Base-by-base conservation (phyloP, 2,888 invertebrate genomes). In the Pristionchus maxplancki region DNA sequence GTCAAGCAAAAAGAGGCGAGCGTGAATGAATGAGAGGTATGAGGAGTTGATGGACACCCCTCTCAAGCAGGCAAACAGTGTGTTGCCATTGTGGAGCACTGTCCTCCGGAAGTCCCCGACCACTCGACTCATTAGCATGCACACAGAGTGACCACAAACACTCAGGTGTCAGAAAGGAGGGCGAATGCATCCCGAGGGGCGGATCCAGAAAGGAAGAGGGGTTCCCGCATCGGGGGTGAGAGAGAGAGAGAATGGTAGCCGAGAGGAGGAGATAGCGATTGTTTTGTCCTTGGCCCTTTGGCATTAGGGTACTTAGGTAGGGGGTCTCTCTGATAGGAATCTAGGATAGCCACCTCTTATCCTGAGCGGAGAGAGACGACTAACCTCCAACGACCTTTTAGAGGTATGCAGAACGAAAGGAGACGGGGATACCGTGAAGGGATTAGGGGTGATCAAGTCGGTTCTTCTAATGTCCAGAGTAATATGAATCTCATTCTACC, bases 371-470 rank as follows among this genome's bases (percentile, higher is more conserved):
- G 34, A 78, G n/a, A 86, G 50, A 50, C 11, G 50, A 34, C 28
- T 28, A 50, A 91, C 91, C 89, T 92, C 91, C 67, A 91, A 91
- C 1, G 91, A 87, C 71, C 91, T 91, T 71, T 92, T 48, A 91
- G 88, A 40, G 71, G 64, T 58, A n/a, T 58, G 58, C 58, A n/a
- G 24, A 58, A 6, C 8, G 34, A 64, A 31, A 11, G 34, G 64
- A 62, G 62, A 28, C 8, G 3, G 64, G 31, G 67, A 67, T 31
- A 31, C 67, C 67, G 67, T 67, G 34, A 17, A 34, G 34, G 67
- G 67, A 67, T 67, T 67, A 67, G 67, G 11, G 64, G 24, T 1
- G 50, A 50, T 50, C 50, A n/a, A n/a, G n/a, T n/a, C n/a, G n/a
- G n/a, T n/a, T n/a, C n/a, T n/a, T n/a, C n/a, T n/a, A n/a, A n/a